Evolutionary conservation across 2,797 vertebrate genomes (phyloP).

Genomic region (Schizothorax lantsangensis): DNA sequence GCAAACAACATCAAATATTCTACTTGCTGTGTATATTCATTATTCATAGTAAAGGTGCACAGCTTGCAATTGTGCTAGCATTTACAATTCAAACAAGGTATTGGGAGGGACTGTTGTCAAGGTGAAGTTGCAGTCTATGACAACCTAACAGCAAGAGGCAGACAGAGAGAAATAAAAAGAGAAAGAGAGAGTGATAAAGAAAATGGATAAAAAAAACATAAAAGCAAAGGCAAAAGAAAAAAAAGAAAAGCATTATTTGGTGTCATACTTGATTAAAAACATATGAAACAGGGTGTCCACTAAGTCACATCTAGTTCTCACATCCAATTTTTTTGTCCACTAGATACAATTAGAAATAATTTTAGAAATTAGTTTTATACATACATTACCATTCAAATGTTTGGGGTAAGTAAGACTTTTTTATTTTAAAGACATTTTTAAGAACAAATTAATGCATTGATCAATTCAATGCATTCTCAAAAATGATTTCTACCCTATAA

Average conservation of each 20-base stretch:
- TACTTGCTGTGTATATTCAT: constrained; percentile 65
- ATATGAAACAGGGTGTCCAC: too few species aligned
- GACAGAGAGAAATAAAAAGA: constrained; percentile 12
- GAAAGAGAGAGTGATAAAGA: neutral
- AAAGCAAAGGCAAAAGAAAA: too few species aligned
- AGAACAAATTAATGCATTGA: neutral
- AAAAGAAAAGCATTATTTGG: too few species aligned
- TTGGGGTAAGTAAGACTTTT: neutral
- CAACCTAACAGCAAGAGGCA: constrained; percentile 24
- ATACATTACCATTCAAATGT: neutral
- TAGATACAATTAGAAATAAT: neutral
- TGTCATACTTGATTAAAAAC: too few species aligned
- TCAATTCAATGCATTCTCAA: neutral
- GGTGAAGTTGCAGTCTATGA: constrained; percentile 46
- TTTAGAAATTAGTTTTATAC: neutral
- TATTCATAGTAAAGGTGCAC: constrained; percentile 69
- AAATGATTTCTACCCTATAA: too few species aligned
- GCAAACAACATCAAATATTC: constrained; percentile 56
- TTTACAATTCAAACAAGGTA: constrained; percentile 73
- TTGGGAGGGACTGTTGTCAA: constrained; percentile 61
- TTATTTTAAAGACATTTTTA: neutral
- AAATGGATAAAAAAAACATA: neutral
- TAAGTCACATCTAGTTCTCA: too few species aligned
- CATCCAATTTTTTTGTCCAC: neutral
- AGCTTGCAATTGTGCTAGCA: constrained; percentile 69